Evolutionary conservation across 1,140 invertebrate genomes (phyloP).

Genomic region (Cyclina sinensis): DNA sequence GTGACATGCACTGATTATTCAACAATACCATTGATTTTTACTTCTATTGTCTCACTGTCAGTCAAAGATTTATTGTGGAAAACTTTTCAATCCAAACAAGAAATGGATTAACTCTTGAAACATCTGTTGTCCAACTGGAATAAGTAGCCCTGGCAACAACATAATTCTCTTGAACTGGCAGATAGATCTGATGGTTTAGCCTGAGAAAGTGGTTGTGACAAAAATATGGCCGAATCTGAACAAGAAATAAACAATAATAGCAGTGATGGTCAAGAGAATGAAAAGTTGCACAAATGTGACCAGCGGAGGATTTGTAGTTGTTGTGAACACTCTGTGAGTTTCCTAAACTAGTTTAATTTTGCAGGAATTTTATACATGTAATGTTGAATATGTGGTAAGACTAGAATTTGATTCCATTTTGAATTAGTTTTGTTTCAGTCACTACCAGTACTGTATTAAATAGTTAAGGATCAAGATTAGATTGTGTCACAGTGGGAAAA

Average conservation of each 20-base stretch:
- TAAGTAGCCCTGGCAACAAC: no score
- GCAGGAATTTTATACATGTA: no score
- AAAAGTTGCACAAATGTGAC: constrained; percentile 40
- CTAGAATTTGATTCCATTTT: no score
- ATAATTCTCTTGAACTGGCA: no score
- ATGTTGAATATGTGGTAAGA: no score
- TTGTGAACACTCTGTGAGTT: constrained; percentile 65
- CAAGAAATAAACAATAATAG: neutral
- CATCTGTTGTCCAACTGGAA: neutral
- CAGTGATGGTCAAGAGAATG: neutral
- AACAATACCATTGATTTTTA: neutral
- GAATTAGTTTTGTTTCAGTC: neutral
- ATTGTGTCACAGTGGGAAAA: neutral
- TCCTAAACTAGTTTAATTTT: no score
- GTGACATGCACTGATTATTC: constrained; percentile 4
- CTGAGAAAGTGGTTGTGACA: neutral
- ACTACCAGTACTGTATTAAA: neutral
- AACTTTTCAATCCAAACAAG: neutral
- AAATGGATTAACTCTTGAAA: neutral
- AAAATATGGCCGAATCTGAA: neutral
- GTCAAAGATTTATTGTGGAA: no score
- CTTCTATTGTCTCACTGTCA: neutral
- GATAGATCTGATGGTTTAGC: neutral
- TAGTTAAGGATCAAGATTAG: neutral
- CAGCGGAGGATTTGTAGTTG: constrained; percentile 60